phyloP scores from a whole-genome alignment of 2,797 vertebrate genomes.

The Sebastes nivosus region DNA sequence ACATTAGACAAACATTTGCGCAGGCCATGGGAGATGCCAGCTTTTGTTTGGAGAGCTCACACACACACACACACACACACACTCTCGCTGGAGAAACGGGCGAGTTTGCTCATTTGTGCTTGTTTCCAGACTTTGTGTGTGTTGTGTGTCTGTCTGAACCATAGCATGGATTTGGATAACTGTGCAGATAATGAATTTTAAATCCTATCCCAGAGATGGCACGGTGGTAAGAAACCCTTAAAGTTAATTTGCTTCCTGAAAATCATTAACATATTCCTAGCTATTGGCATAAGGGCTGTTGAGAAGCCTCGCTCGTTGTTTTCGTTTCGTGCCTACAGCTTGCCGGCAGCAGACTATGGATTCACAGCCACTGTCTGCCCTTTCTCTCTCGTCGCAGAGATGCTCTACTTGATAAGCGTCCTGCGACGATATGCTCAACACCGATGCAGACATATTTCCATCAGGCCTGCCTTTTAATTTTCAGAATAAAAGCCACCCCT shows the following conservation, averaged over 20 bases:
- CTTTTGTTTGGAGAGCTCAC: constrained; percentile 79
- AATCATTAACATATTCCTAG: constrained; percentile 77
- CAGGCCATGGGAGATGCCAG: constrained; percentile 81
- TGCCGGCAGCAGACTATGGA: constrained; percentile 53
- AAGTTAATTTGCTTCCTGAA: constrained; percentile 77
- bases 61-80: constrained; percentile 18
- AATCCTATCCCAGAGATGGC: constrained; percentile 77
- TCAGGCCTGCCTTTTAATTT: constrained; percentile 90
- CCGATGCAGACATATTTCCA: constrained; percentile 84
- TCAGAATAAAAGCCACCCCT: constrained; percentile 80
- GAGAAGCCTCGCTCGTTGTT: constrained; percentile 63
- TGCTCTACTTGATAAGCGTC: constrained; percentile 68
- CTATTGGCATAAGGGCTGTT: constrained; percentile 67
- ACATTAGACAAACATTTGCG: constrained; percentile 84
- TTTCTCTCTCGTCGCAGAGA: constrained; percentile 53
- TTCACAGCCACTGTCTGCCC: constrained; percentile 52
- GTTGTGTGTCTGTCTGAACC: constrained; percentile 72
- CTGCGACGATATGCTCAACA: constrained; percentile 70
- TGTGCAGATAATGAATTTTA: constrained; percentile 82
- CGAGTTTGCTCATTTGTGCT: constrained; percentile 78
- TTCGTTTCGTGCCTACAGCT: constrained; percentile 59
- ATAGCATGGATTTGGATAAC: constrained; percentile 77
- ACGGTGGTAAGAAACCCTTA: constrained; percentile 72
- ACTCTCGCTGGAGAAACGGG: constrained; percentile 60
- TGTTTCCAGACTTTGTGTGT: constrained; percentile 76